Conservation (phyloP, 2,797 vertebrate species). For the Pogoniulus pusillus region DNA sequence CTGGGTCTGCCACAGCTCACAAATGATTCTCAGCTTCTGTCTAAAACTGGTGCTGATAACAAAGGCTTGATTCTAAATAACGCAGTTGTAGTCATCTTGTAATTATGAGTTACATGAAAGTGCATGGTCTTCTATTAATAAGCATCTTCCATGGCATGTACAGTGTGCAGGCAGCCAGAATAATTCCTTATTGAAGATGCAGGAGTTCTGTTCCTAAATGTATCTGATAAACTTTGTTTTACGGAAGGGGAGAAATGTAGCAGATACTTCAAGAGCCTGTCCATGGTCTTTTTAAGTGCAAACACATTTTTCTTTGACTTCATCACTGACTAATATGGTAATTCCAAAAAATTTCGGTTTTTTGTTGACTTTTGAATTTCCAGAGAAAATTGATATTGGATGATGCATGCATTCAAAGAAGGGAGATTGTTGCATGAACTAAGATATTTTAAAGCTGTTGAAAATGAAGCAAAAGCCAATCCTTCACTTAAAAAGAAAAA, state of each 20-base stretch:
- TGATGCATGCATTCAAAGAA: not conserved
- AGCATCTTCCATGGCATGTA: constrained; percentile 56
- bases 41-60: constrained; percentile 82
- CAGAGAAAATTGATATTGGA: not conserved
- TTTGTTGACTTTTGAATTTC: not conserved
- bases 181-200: not conserved
- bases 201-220: constrained; percentile 13
- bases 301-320: not conserved
- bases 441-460: not conserved
- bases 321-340: not conserved
- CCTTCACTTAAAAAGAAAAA: not conserved
- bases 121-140: constrained; percentile 73
- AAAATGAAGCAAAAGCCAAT: not conserved
- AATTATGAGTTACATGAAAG: constrained; percentile 86
- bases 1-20: constrained; percentile 83
- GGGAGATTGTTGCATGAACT: not conserved
- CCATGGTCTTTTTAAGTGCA: not conserved
- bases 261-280: not conserved
- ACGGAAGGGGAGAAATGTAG: not conserved
- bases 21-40: constrained; percentile 81
- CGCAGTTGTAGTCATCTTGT: constrained; percentile 77
- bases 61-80: constrained; percentile 82
- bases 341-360: too few relatives aligned
- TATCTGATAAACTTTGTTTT: constrained; percentile 43
- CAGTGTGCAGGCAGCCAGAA: constrained; percentile 10